A percentile compares a stretch with the other conserved stretches of the same genome.
These are phyloP conservation scores for Petromus typicus DNA, from an alignment of 2,113 vertebrate genomes.

Conservation along the genomic window DNA sequence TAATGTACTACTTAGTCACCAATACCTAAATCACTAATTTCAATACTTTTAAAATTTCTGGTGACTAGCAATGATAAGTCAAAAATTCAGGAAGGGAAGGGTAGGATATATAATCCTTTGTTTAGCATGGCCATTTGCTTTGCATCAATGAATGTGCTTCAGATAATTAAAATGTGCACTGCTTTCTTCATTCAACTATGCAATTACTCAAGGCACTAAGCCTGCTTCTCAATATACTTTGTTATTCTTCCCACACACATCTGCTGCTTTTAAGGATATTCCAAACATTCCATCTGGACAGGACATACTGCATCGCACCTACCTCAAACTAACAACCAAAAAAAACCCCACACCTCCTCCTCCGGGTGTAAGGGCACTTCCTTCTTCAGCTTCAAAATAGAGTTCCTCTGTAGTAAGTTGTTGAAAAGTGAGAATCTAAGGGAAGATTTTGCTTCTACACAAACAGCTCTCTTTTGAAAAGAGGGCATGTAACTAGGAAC, in stretches of 20 bases:
- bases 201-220: conserved; percentile 84
- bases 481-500: neutral
- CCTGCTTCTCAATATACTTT: conserved; percentile 85
- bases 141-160: conserved; percentile 66
- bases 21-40: conserved; percentile 13
- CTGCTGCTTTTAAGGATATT: conserved; percentile 88
- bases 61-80: neutral
- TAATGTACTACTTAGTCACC: neutral
- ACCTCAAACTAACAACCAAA: conserved; percentile 84
- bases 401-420: conserved; percentile 77
- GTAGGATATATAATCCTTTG: neutral
- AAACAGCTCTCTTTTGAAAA: conserved; percentile 40
- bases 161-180: conserved; percentile 61
- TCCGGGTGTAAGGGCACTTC: conserved; percentile 81
- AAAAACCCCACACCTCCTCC: conserved; percentile 84
- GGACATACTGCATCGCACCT: conserved; percentile 87
- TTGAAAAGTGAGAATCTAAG: conserved; percentile 63
- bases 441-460: conserved; percentile 31
- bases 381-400: conserved; percentile 82
- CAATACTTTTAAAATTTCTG: neutral
- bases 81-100: conserved; percentile 20
- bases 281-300: conserved; percentile 89
- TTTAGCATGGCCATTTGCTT: conserved; percentile 44
- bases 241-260: conserved; percentile 89
- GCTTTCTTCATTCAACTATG: conserved; percentile 81